Evolutionary conservation across 2,888 invertebrate genomes (phyloP).

Genomic region (Melinaea marsaeus): DNA sequence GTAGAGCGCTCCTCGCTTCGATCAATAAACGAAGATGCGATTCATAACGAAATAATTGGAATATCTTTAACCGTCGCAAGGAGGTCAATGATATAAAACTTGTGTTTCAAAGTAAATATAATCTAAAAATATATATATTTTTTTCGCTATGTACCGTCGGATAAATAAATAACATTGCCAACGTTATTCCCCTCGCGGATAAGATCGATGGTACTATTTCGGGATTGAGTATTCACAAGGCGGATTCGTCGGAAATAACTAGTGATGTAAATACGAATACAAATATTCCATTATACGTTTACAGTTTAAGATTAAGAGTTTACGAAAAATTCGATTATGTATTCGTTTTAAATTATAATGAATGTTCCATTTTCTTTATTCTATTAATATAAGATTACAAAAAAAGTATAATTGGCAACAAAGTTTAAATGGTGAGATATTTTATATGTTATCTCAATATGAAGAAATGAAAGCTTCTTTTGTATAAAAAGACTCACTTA

Average conservation of each 20-base stretch:
- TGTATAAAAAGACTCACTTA: no score
- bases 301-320: not conserved
- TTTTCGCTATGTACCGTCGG: slow-evolving; percentile 42
- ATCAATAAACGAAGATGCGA: no score
- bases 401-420: no score
- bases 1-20: no score
- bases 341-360: no score
- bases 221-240: slow-evolving; percentile 68
- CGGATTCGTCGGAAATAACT: slow-evolving; percentile 73
- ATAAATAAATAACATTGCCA: slow-evolving; percentile 59
- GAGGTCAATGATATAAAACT: slow-evolving; percentile 15
- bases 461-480: no score
- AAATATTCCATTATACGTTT: not conserved
- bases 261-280: slow-evolving; percentile 31
- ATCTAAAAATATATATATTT: slow-evolving; percentile 14
- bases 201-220: slow-evolving; percentile 73
- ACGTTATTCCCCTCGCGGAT: slow-evolving; percentile 55
- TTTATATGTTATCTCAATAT: no score
- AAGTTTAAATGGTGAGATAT: no score
- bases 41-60: no score
- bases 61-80: not conserved
- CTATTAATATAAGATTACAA: no score
- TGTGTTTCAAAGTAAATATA: slow-evolving; percentile 9
- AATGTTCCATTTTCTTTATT: no score
- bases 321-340: not conserved